Conservation (phyloP, 1,140 invertebrate species). For the Planococcus citri region DNA sequence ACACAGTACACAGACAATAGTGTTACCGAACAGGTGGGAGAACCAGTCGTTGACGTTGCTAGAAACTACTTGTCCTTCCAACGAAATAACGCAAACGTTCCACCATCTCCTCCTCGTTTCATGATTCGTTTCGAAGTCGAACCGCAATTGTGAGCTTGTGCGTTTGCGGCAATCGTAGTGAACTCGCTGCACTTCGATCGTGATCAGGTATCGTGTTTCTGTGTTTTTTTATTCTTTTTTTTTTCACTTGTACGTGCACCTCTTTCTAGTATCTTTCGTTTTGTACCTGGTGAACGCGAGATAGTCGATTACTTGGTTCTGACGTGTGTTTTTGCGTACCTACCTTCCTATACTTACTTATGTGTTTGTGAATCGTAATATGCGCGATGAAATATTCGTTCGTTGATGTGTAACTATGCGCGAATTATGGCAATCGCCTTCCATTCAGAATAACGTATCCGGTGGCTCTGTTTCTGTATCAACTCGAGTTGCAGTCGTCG, state of each 20-base stretch:
- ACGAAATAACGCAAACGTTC: constrained; percentile 10
- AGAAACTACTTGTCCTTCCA: constrained; percentile 17
- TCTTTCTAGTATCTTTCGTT: too few species aligned
- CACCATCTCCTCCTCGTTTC: not conserved
- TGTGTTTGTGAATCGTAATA: too few species aligned
- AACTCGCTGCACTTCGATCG: not conserved
- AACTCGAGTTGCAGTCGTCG: not conserved
- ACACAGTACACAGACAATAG: not conserved
- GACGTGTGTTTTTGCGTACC: too few species aligned
- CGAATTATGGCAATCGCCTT: not conserved
- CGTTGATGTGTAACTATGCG: not conserved
- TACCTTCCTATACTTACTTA: too few species aligned
- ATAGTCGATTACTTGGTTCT: too few species aligned
- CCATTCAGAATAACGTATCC: not conserved
- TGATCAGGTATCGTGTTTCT: not conserved
- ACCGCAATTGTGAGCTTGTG: too few species aligned
- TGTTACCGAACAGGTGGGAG: constrained; percentile 13
- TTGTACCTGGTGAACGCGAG: too few species aligned
- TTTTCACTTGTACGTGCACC: too few species aligned
- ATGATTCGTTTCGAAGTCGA: not conserved
- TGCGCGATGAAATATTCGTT: too few species aligned
- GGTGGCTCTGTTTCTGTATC: not conserved
- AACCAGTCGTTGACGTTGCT: constrained; percentile 16
- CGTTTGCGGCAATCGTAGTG: not conserved
- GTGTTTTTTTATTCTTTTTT: not conserved